A percentile compares a stretch with the other conserved stretches of the same genome.
These are phyloP conservation scores for Guaruba guarouba DNA, from an alignment of 2,113 vertebrate genomes.

Conservation along the genomic window DNA sequence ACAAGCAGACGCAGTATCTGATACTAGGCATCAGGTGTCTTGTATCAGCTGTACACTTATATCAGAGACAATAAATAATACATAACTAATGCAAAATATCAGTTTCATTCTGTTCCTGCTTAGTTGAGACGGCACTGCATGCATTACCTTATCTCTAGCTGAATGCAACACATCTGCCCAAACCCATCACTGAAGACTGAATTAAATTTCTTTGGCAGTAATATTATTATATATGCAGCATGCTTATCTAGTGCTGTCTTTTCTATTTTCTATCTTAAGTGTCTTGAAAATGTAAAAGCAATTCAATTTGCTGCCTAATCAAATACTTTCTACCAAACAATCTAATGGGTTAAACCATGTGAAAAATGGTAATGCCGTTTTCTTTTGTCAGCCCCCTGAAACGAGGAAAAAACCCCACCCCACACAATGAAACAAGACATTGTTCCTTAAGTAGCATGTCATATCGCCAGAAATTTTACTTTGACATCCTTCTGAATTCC, in stretches of 20 bases:
- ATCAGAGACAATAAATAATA: constrained; percentile 72
- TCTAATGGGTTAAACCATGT: constrained; percentile 48
- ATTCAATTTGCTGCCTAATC: constrained; percentile 50
- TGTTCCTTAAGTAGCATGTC: constrained; percentile 26
- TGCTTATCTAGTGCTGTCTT: constrained; percentile 54
- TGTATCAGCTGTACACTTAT: neutral
- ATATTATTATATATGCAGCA: constrained; percentile 49
- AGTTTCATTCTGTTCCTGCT: constrained; percentile 59
- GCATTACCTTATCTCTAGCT: constrained; percentile 55
- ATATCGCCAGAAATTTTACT: constrained; percentile 10
- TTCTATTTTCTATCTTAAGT: constrained; percentile 57
- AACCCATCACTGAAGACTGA: constrained; percentile 41
- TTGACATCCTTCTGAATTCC: neutral
- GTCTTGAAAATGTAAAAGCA: constrained; percentile 65
- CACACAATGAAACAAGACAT: neutral
- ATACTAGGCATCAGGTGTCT: constrained; percentile 28
- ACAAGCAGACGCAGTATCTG: neutral
- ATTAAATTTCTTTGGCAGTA: constrained; percentile 66
- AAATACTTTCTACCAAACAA: constrained; percentile 51
- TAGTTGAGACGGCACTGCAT: constrained; percentile 37
- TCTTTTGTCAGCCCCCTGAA: constrained; percentile 18
- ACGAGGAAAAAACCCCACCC: neutral
- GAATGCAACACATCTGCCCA: constrained; percentile 58
- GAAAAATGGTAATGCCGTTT: constrained; percentile 42
- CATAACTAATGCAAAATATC: constrained; percentile 55